Conservation (phyloP, 2,113 vertebrate species). For the Vimba vimba region DNA sequence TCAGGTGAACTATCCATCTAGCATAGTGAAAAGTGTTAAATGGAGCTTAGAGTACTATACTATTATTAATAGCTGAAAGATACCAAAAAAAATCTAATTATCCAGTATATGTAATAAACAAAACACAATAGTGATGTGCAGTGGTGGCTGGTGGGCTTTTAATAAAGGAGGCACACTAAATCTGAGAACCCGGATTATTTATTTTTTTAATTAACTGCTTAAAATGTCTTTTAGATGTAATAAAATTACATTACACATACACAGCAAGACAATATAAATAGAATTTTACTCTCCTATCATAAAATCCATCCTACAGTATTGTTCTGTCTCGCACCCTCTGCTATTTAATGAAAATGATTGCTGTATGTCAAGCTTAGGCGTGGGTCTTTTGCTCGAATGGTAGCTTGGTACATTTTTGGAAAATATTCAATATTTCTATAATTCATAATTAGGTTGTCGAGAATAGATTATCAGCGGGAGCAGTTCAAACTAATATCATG, state of each 20-base stretch:
- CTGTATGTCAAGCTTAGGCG: neutral
- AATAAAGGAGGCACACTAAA: neutral
- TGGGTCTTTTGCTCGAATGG: neutral
- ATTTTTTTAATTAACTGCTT: neutral
- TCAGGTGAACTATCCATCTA: too few species aligned
- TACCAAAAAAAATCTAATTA: neutral
- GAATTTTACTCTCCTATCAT: neutral
- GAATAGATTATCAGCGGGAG: neutral
- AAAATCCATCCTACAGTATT: neutral
- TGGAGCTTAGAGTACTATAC: neutral
- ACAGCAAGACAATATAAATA: slow-evolving; percentile 3
- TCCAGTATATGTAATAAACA: neutral
- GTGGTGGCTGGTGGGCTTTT: neutral
- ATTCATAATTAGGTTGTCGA: neutral
- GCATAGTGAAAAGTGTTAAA: neutral
- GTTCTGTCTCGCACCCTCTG: neutral
- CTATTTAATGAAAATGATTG: neutral
- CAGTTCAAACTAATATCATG: neutral
- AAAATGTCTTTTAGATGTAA: neutral
- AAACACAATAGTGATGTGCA: neutral
- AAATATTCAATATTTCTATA: neutral
- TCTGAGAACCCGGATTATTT: too few species aligned
- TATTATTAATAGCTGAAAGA: neutral
- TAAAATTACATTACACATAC: neutral
- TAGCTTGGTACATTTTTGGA: neutral